Evolutionary conservation across 2,797 vertebrate species (phyloP).

Genomic region (Typhlichthys subterraneus): DNA sequence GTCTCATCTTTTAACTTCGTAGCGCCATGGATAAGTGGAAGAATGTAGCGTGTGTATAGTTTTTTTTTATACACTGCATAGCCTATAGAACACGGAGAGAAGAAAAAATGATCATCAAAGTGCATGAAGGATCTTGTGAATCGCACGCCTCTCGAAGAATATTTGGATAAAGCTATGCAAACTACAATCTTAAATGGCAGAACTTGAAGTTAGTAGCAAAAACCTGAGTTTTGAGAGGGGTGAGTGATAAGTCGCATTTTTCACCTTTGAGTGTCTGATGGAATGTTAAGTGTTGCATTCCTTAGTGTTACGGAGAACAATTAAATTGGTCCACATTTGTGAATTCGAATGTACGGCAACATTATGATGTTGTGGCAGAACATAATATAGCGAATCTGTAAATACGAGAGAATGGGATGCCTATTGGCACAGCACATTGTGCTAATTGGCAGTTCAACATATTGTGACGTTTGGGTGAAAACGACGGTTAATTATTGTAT

Average conservation of each 20-base stretch:
- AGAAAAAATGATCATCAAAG: slow-evolving; percentile 44
- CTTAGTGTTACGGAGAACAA: slow-evolving; percentile 22
- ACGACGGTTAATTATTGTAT: too few species aligned
- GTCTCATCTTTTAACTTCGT: slow-evolving; percentile 13
- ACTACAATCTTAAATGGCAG: slow-evolving; percentile 86
- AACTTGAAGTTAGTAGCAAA: slow-evolving; percentile 94
- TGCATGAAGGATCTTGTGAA: slow-evolving; percentile 60
- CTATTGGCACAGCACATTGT: too few species aligned
- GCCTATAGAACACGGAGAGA: too few species aligned
- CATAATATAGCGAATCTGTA: too few species aligned
- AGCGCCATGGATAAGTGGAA: slow-evolving; percentile 29
- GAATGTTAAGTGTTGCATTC: slow-evolving; percentile 11
- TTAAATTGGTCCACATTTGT: neutral
- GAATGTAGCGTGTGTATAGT: slow-evolving; percentile 20
- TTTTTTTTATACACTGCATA: slow-evolving; percentile 20
- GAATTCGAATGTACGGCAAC: neutral
- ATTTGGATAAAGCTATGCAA: slow-evolving; percentile 63
- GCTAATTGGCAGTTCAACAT: too few species aligned
- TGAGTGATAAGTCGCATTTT: slow-evolving; percentile 72
- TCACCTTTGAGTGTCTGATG: slow-evolving; percentile 3
- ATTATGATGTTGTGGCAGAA: neutral
- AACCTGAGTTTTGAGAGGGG: slow-evolving; percentile 93
- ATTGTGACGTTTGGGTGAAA: too few species aligned
- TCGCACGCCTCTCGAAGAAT: slow-evolving; percentile 29
- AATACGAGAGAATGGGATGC: too few species aligned